Evolutionary conservation across 2,113 vertebrate species (phyloP).

Genomic region (Rhinoptilus africanus): DNA sequence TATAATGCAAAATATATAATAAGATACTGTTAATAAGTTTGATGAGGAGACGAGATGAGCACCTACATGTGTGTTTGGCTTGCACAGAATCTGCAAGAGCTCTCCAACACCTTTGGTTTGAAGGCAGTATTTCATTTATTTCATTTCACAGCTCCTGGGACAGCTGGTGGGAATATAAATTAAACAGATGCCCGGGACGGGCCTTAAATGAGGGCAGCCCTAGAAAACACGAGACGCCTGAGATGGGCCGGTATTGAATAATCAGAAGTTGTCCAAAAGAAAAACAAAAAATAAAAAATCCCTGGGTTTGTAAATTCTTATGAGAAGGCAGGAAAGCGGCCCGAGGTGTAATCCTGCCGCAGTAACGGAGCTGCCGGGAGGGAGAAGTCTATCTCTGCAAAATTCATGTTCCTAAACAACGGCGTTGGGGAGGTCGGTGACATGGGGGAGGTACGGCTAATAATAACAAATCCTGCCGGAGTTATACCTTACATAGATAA

Average conservation of each 20-base stretch:
- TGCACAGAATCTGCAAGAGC: background rate
- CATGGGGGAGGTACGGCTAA: background rate
- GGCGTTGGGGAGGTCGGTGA: background rate
- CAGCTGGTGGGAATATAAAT: background rate
- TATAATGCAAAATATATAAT: background rate
- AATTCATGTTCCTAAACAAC: conserved; percentile 2
- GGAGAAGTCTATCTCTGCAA: background rate
- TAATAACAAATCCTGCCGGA: background rate
- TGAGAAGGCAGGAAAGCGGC: background rate
- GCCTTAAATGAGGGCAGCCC: background rate
- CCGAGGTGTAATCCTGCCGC: background rate
- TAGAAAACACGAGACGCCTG: accelerated
- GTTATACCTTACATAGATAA: conserved; percentile 47
- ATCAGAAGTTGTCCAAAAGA: background rate
- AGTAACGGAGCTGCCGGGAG: background rate
- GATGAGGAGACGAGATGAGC: background rate
- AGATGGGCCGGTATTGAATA: background rate
- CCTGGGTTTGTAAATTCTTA: background rate
- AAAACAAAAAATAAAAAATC: background rate
- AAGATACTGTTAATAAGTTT: background rate
- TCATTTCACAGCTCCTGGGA: background rate
- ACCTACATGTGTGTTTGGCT: accelerated
- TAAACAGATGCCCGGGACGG: background rate
- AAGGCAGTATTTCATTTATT: background rate
- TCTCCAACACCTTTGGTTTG: background rate